phyloP scores from a whole-genome alignment of 2,888 invertebrate genomes.

The Capitulum mitella region DNA sequence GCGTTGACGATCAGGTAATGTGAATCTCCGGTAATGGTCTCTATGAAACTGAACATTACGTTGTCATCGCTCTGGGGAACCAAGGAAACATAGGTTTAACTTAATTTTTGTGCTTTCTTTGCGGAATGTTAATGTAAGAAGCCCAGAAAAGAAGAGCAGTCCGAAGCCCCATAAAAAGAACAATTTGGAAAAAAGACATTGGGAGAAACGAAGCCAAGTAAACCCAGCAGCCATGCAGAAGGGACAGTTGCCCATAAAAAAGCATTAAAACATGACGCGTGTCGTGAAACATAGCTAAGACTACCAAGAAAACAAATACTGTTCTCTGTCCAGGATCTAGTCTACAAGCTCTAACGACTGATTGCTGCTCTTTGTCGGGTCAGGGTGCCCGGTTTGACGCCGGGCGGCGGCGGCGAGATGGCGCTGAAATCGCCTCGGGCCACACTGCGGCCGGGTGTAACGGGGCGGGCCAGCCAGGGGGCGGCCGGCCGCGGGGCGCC shows the following conservation, averaged over 20 bases:
- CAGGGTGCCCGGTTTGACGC: not conserved
- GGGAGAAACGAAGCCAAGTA: not conserved
- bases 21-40: no score
- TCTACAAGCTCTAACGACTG: constrained; percentile 21
- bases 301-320: not conserved
- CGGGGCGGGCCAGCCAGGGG: constrained; percentile 28
- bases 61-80: not conserved
- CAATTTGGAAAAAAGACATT: not conserved
- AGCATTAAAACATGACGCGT: not conserved
- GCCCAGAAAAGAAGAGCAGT: not conserved
- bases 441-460: not conserved
- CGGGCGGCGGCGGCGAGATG: not conserved
- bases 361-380: not conserved
- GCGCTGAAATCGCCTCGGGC: not conserved
- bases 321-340: not conserved
- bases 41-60: not conserved
- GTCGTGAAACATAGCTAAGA: not conserved
- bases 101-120: not conserved
- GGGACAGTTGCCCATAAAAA: not conserved
- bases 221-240: constrained; percentile 18
- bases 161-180: not conserved
- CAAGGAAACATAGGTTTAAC: not conserved
- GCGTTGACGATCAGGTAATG: no score
- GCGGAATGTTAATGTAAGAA: not conserved
- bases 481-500: constrained; percentile 18